Percentiles rank a stretch among this genome's conserved stretches.
phyloP scores from a whole-genome alignment of 1,140 invertebrate genomes.

The Zaprionus nigranus region DNA sequence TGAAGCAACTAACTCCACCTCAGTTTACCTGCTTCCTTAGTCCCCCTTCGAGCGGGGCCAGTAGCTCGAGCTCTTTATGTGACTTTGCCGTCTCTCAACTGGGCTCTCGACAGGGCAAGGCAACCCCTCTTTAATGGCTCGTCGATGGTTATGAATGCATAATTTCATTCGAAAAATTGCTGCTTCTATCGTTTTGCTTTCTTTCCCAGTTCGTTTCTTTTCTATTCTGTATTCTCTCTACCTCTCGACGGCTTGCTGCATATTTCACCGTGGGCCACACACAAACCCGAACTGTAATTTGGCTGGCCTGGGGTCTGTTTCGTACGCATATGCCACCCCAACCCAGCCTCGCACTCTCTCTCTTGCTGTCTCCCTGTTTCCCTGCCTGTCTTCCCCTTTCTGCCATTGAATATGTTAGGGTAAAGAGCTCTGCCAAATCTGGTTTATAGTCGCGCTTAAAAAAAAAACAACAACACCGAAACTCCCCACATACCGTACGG shows the following conservation, averaged over 20 bases:
- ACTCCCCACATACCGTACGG: constrained; percentile 47
- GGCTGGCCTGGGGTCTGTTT: constrained; percentile 32
- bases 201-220: constrained; percentile 17
- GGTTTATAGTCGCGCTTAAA: constrained; percentile 76
- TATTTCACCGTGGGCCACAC: constrained; percentile 42
- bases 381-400: not conserved
- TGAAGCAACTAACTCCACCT: not conserved
- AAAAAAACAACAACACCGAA: constrained; percentile 47
- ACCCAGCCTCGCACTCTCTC: not conserved
- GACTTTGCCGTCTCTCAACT: constrained; percentile 18
- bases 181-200: constrained; percentile 46
- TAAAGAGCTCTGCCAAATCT: constrained; percentile 70
- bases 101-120: constrained; percentile 2
- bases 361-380: not conserved
- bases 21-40: constrained; percentile 4
- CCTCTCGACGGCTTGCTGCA: constrained; percentile 23
- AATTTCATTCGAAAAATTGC: constrained; percentile 69
- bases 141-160: constrained; percentile 70
- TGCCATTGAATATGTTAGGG: constrained; percentile 44
- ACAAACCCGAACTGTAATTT: constrained; percentile 60
- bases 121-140: constrained; percentile 47
- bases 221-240: constrained; percentile 11
- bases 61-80: constrained; percentile 3
- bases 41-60: not conserved
- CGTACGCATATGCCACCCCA: constrained; percentile 31